Percentiles rank a stretch among this genome's conserved stretches.
Evolutionary conservation across 2,888 invertebrate genomes (phyloP).

Genomic region (Myopa tessellatipennis): DNA sequence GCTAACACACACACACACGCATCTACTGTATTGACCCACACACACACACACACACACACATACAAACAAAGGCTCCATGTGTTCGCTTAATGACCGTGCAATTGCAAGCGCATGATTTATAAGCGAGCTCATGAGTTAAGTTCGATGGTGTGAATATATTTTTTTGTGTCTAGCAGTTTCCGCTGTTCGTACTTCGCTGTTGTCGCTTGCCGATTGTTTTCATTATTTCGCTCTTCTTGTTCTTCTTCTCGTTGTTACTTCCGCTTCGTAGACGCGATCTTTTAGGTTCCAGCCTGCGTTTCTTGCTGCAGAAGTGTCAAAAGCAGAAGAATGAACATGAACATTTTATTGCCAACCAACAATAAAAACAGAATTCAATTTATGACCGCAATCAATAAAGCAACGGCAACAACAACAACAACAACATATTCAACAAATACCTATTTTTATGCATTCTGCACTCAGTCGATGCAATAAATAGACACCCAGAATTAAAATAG

Average conservation of each 20-base stretch:
- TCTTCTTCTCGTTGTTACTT: too few species aligned
- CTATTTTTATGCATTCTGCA: conserved; percentile 23
- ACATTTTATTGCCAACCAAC: background rate
- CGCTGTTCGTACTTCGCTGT: background rate
- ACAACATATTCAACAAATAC: conserved; percentile 1
- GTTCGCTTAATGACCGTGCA: background rate
- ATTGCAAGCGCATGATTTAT: conserved; percentile 3
- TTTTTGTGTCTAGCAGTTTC: background rate
- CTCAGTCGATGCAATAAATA: conserved; percentile 22
- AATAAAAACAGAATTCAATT: background rate
- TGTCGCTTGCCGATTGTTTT: background rate
- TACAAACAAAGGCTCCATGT: background rate
- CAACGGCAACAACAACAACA: background rate
- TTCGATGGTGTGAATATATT: background rate
- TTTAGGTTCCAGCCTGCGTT: too few species aligned
- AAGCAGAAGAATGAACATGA: background rate
- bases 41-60: too few species aligned
- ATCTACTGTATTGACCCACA: too few species aligned
- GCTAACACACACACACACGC: too few species aligned
- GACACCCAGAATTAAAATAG: conserved; percentile 8
- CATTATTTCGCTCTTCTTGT: background rate
- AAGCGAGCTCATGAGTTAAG: background rate
- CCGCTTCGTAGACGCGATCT: too few species aligned
- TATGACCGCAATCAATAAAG: too few species aligned
- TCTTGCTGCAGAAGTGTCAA: too few species aligned